phyloP scores from a whole-genome alignment of 1,140 invertebrate genomes.

The Ruditapes philippinarum region DNA sequence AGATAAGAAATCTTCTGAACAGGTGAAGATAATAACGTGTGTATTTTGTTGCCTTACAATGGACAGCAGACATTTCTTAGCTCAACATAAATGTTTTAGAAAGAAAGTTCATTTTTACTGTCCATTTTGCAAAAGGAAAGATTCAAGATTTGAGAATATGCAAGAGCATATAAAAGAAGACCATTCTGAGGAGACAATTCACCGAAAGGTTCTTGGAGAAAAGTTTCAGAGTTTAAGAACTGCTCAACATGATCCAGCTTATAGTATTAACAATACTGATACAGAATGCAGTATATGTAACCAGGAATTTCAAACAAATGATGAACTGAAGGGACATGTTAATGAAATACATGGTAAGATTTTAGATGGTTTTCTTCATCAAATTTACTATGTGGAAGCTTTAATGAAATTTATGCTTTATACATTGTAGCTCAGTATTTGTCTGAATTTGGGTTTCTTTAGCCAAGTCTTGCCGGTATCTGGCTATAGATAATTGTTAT shows the following conservation, averaged over 20 bases:
- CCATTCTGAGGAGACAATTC: not conserved
- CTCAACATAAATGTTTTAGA: not conserved
- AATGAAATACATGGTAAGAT: conserved; percentile 17
- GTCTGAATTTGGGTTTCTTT: too few species aligned
- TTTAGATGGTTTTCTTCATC: too few species aligned
- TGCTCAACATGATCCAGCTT: not conserved
- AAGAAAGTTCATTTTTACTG: not conserved
- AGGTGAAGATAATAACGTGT: conserved; percentile 10
- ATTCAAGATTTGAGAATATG: not conserved
- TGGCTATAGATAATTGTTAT: too few species aligned
- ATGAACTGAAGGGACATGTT: not conserved
- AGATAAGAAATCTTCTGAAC: not conserved
- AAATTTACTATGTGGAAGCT: too few species aligned
- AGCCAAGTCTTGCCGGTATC: too few species aligned
- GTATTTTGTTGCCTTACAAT: conserved; percentile 1
- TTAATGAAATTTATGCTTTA: too few species aligned
- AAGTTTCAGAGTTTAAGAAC: not conserved
- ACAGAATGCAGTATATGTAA: not conserved
- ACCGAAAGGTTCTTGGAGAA: not conserved
- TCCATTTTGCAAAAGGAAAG: not conserved
- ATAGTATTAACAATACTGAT: not conserved
- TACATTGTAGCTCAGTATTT: too few species aligned
- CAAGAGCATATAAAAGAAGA: not conserved
- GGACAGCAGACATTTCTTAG: not conserved
- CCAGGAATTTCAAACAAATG: not conserved